Conservation (phyloP, 2,888 invertebrate species). For the Cylloceria caligata region DNA sequence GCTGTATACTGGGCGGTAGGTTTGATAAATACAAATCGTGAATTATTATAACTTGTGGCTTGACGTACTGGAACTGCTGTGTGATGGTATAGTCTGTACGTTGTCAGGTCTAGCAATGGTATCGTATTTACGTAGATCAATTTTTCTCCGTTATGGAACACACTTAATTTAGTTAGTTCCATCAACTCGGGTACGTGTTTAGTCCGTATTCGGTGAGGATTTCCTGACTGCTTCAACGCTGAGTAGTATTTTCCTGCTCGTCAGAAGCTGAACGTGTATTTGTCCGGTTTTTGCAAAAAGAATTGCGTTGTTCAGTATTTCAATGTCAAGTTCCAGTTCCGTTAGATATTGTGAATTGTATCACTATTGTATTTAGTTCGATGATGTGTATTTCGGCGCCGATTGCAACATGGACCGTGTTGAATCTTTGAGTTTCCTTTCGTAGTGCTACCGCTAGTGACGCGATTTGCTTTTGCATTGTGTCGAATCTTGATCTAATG, state of each 20-base stretch:
- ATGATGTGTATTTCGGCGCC: no score
- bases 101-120: slow-evolving; percentile 2
- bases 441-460: neutral
- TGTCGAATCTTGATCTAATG: slow-evolving; percentile 47
- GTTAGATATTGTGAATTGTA: neutral
- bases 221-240: slow-evolving; percentile 33
- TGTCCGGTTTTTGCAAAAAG: slow-evolving; percentile 21
- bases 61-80: slow-evolving; percentile 10
- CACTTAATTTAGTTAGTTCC: neutral
- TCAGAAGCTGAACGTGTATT: slow-evolving; percentile 17
- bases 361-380: neutral
- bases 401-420: neutral
- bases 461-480: slow-evolving; percentile 19
- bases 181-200: slow-evolving; percentile 25
- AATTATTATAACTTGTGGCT: neutral
- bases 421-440: neutral
- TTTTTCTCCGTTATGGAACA: slow-evolving; percentile 26
- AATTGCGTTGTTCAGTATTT: neutral
- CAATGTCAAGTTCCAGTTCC: no score
- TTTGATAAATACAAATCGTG: slow-evolving; percentile 36
- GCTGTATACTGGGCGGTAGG: slow-evolving; percentile 31
- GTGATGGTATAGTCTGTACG: slow-evolving; percentile 21
- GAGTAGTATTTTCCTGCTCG: neutral
- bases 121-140: slow-evolving; percentile 15
- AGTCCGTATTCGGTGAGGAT: slow-evolving; percentile 28